Evolutionary conservation across 1,140 invertebrate genomes (phyloP), one percentile per base, ranked within the genome.

Genomic region (roundworm (Caenorhabditis elegans)): DNA sequence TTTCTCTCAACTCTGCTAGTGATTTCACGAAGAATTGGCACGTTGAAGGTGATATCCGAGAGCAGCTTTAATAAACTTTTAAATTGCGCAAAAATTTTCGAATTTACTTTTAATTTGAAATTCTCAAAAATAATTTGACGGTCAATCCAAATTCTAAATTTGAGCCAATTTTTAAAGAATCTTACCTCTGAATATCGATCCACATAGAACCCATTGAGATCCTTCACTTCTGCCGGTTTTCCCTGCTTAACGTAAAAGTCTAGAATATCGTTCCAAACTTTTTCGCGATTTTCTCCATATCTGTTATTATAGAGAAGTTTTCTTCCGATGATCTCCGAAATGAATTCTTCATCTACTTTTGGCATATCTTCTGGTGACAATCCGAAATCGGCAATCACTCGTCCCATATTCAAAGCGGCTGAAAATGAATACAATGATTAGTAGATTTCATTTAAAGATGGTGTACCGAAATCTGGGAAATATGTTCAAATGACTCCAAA

Each of bases 101-200:
- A n/a, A n/a, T n/a, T n/a, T n/a, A n/a, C n/a, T n/a, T n/a, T n/a
- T n/a, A n/a, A n/a, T n/a, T n/a, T n/a, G n/a, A n/a, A n/a, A n/a
- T n/a, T n/a, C n/a, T n/a, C n/a, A n/a, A n/a, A n/a, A n/a, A n/a
- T n/a, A n/a, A n/a, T n/a, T n/a, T n/a, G n/a, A n/a, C n/a, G n/a
- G n/a, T n/a, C n/a, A n/a, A n/a, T 60, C 13, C 46, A 76, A 82
- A 51, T 43, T 82, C 0, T 5, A 51, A 17, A 1, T 15, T 34
- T 0, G 11, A 1, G 10, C 3, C 11, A 1, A 51, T 49, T 8
- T 19, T n/a, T n/a, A n/a, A n/a, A n/a, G n/a, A 2, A 11, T 0
- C 53, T 34, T n/a, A 83, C 82, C 76, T 83, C 82, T 11, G 82
- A 60, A 55, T 83, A 83, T 19, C 60, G 34, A 28, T 80, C 79